These are phyloP conservation scores for Knipowitschia caucasica DNA, from an alignment of 2,797 vertebrate species.

Conservation along the genomic window DNA sequence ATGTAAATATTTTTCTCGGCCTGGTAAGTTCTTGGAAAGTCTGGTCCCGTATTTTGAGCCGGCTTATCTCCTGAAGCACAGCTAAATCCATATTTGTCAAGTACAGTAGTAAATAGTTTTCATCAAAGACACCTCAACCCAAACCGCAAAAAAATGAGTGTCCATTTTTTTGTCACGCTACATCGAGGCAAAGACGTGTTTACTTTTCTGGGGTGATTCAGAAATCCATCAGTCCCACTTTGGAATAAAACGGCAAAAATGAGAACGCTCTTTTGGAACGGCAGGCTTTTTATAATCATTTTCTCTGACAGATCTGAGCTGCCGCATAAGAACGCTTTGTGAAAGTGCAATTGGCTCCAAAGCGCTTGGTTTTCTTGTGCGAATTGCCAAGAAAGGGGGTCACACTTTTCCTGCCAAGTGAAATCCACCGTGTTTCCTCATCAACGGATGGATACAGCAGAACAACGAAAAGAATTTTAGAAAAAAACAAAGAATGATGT, in stretches of 20 bases:
- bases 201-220: not conserved
- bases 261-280: not conserved
- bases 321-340: slow-evolving; percentile 2
- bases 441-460: slow-evolving; percentile 20
- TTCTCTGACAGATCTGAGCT: not conserved
- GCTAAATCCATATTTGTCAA: not conserved
- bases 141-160: slow-evolving; percentile 2
- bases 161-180: not conserved
- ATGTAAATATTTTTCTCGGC: too few relatives aligned
- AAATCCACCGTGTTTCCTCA: slow-evolving; percentile 39
- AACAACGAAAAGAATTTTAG: slow-evolving; percentile 37
- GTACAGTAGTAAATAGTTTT: too few relatives aligned
- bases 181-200: slow-evolving; percentile 3
- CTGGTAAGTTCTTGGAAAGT: too few relatives aligned
- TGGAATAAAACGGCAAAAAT: slow-evolving; percentile 11
- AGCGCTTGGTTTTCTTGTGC: slow-evolving; percentile 36
- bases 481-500: slow-evolving; percentile 37
- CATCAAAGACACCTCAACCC: not conserved
- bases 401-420: slow-evolving; percentile 40
- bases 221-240: slow-evolving; percentile 26
- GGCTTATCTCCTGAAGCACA: too few relatives aligned
- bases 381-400: slow-evolving; percentile 35
- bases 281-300: slow-evolving; percentile 9
- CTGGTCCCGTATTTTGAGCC: too few relatives aligned
- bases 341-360: slow-evolving; percentile 23